A percentile compares a stretch with the other conserved stretches of the same genome.
Conservation (phyloP, 2,888 invertebrate genomes). For the Drosophila melanosoma region DNA sequence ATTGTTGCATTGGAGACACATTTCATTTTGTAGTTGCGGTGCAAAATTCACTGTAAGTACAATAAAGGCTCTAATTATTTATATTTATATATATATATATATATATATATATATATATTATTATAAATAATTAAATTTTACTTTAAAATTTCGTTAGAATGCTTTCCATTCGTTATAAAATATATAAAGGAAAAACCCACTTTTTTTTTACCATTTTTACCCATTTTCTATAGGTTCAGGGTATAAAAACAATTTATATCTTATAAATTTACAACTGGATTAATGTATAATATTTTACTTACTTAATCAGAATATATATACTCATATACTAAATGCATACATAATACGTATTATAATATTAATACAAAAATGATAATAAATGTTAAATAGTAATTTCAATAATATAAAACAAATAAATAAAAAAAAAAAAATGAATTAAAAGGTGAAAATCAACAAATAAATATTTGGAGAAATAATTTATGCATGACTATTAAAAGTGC, state of each 20-base stretch:
- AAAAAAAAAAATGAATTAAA: background rate
- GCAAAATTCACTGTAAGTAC: background rate
- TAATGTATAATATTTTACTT: background rate
- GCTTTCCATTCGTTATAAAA: background rate
- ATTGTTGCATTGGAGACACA: constrained; percentile 4
- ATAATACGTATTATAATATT: background rate
- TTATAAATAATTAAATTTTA: background rate
- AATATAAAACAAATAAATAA: background rate
- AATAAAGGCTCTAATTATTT: background rate
- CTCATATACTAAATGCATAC: background rate
- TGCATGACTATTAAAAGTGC: constrained; percentile 12
- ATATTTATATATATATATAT: background rate
- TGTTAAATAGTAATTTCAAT: background rate
- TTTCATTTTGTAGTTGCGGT: background rate
- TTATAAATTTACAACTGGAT: background rate
- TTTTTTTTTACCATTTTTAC: too few species aligned
- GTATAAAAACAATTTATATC: background rate
- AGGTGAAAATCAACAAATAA: background rate
- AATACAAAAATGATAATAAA: background rate
- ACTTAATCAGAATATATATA: background rate
- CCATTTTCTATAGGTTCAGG: too few species aligned
- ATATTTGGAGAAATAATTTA: constrained; percentile 14
- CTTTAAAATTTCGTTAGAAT: background rate
- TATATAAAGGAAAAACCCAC: background rate
- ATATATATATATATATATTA: background rate